Percentiles rank a stretch among this genome's conserved stretches.
Conservation (phyloP, 2,113 vertebrate species). For the Pandion haliaetus region DNA sequence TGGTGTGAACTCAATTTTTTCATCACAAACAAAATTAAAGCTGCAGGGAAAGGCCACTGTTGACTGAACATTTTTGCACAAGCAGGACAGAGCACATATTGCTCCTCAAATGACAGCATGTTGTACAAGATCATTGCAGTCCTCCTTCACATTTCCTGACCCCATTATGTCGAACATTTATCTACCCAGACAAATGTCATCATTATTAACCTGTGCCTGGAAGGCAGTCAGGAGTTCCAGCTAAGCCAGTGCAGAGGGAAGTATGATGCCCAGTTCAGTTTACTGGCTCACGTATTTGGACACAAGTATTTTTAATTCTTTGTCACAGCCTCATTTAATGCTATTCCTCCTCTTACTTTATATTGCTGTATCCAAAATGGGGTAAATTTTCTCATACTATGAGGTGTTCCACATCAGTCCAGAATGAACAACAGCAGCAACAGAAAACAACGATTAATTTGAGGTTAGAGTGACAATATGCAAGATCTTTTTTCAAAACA, state of each 20-base stretch:
- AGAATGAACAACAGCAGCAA: not conserved
- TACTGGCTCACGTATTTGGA: not conserved
- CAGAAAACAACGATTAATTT: not conserved
- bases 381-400: not conserved
- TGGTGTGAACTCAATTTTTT: not conserved
- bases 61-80: not conserved
- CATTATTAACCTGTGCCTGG: slow-evolving; percentile 10
- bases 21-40: not conserved
- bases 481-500: not conserved
- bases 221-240: not conserved
- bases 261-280: not conserved
- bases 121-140: not conserved
- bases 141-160: not conserved
- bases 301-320: not conserved
- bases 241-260: not conserved
- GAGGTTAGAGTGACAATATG: not conserved
- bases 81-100: not conserved
- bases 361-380: not conserved
- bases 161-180: not conserved
- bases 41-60: not conserved
- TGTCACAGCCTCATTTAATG: not conserved
- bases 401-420: not conserved
- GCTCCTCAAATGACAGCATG: not conserved
- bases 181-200: not conserved
- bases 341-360: not conserved